phyloP scores from a whole-genome alignment of 2,797 vertebrate species.

The Erithacus rubecula region DNA sequence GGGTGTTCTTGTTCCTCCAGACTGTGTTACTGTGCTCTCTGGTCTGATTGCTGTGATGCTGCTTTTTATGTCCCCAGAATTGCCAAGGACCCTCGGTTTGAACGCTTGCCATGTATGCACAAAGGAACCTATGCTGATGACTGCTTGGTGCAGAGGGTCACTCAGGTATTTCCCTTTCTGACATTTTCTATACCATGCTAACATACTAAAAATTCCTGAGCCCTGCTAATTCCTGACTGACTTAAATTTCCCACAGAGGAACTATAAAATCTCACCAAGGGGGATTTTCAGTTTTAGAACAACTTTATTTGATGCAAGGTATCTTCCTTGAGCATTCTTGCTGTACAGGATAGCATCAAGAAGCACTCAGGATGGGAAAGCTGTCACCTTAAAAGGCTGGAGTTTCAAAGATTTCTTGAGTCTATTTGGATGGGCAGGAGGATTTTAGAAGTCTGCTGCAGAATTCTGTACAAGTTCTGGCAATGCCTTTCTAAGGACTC shows the following conservation, averaged over 20 bases:
- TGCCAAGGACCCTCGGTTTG: slow-evolving; percentile 95
- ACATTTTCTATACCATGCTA: not conserved
- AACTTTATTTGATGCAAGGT: not conserved
- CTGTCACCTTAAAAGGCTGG: not conserved
- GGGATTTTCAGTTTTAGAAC: not conserved
- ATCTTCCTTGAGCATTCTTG: not conserved
- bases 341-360: not conserved
- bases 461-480: not conserved
- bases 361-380: not conserved
- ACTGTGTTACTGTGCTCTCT: not conserved
- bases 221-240: not conserved
- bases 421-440: not conserved
- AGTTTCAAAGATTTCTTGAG: not conserved
- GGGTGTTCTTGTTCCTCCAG: not conserved
- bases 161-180: slow-evolving; percentile 82
- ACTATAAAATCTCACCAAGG: not conserved
- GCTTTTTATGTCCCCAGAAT: slow-evolving; percentile 77
- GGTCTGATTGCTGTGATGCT: not conserved
- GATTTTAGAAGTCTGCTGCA: not conserved
- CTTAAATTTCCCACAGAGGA: not conserved
- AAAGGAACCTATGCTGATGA: slow-evolving; percentile 97
- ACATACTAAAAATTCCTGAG: not conserved
- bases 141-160: slow-evolving; percentile 95
- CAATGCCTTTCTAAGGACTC: not conserved
- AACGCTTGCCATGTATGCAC: slow-evolving; percentile 92